Percentiles rank a stretch among this genome's conserved stretches.
Evolutionary conservation across 2,113 vertebrate genomes (phyloP).

Genomic region (Noctilio leporinus): DNA sequence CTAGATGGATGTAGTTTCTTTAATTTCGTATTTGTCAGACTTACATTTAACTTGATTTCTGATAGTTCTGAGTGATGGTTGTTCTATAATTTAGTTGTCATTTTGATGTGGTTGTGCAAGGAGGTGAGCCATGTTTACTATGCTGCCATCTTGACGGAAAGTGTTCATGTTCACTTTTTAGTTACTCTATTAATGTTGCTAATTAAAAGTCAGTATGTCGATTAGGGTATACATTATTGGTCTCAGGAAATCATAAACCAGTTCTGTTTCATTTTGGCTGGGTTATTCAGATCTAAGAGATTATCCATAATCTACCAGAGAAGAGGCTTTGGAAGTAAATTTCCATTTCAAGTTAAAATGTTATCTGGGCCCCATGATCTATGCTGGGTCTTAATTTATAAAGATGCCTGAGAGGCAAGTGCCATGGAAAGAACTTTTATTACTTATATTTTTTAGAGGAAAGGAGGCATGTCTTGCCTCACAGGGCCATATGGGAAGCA

Average conservation of each 20-base stretch:
- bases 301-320: not conserved
- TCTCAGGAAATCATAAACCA: not conserved
- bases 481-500: not conserved
- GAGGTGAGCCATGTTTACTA: too few species aligned
- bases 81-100: too few species aligned
- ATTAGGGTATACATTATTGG: not conserved
- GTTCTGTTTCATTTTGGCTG: not conserved
- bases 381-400: not conserved
- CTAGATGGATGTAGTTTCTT: too few species aligned
- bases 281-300: not conserved
- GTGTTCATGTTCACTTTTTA: not conserved
- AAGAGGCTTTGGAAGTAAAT: not conserved
- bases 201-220: not conserved
- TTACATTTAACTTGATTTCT: too few species aligned
- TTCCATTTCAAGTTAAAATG: constrained; percentile 8
- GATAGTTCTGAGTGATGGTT: too few species aligned
- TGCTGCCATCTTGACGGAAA: too few species aligned
- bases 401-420: not conserved
- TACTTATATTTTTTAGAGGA: not conserved
- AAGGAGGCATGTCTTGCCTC: not conserved
- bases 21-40: too few species aligned
- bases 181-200: not conserved
- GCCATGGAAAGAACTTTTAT: not conserved
- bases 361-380: not conserved
- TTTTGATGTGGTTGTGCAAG: too few species aligned